Base-by-base conservation (phyloP, 2,888 invertebrate genomes). In the Pseudococcus viburni region DNA sequence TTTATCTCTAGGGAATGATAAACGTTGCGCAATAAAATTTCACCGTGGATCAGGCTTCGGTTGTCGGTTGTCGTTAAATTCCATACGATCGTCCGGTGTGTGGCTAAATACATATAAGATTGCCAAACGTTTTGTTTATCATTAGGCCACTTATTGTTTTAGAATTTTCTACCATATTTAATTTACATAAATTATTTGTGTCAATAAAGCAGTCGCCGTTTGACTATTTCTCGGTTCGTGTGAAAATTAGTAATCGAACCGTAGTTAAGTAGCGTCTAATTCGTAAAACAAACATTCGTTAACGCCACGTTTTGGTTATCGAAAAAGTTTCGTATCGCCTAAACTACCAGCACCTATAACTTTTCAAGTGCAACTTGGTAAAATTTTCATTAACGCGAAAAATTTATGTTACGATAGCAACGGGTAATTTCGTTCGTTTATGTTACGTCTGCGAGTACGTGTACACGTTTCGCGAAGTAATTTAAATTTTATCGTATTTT, bases 351-450 rank as follows among this genome's bases (percentile, higher is more conserved):
- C 42, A 59, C 59, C 8, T 8, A 22, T 9, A 80, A 83, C 80
- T 83, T 83, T 83, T 83, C 80, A 83, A 83, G 80, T 83, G 33
- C 80, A 83, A 46, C 80, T 83, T 33, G 26, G 26, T 83, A 83
- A 83, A 83, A 83, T 83, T 64, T 83, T 83, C 80, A 83, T 83
- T 83, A 46, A 83, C 80, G 80, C 46, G 73, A 73, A 83, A 83
- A 83, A 83, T 46, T 83, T 42, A 83, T 46, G 80, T 83, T 83
- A 83, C 80, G 80, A 46, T 83, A 83, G 80, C 46, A 83, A 46
- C 80, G 80, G 80, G 46, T 83, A 83, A 19, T 83, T 83, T 83
- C 80, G 80, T 83, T 83, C 80, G 33, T 83, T 83, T 46, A 17
- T 19, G 80, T 46, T n/a, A 26, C 80, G 80, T 42, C n/a, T 46